A percentile compares a stretch with the other conserved stretches of the same genome.
These are phyloP conservation scores for Rhincodon typus DNA, from an alignment of 2,797 vertebrate genomes.

Conservation along the genomic window DNA sequence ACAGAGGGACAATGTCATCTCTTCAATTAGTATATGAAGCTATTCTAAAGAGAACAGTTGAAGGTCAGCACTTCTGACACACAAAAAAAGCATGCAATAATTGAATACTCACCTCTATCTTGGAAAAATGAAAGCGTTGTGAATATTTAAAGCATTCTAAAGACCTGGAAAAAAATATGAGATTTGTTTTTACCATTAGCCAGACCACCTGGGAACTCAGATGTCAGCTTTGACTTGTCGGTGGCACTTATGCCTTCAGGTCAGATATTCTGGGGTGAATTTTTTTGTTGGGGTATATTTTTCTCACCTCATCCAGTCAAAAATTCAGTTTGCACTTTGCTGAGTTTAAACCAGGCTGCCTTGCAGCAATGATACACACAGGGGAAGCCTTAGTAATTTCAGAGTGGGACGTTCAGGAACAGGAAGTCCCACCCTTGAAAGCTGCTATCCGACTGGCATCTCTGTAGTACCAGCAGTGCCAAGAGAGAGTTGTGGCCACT, in stretches of 20 bases:
- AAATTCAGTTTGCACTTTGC: too few species aligned
- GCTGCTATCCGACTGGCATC: too few species aligned
- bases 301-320: too few species aligned
- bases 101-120: background rate
- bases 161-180: background rate
- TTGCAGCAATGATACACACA: too few species aligned
- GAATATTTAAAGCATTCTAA: background rate
- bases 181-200: background rate
- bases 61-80: background rate
- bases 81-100: background rate
- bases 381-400: too few species aligned
- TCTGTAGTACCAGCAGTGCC: too few species aligned
- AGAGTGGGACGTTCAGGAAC: too few species aligned
- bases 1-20: background rate
- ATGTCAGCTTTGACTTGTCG: too few species aligned
- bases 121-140: background rate
- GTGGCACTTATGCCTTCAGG: background rate
- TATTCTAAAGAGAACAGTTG: background rate
- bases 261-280: background rate
- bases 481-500: too few species aligned
- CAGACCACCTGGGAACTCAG: background rate
- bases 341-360: too few species aligned
- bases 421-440: too few species aligned
- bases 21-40: background rate
- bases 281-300: too few species aligned